Percentiles rank a stretch among this genome's conserved stretches.
Conservation (phyloP, 2,888 invertebrate genomes). For the Papilio elwesi region DNA sequence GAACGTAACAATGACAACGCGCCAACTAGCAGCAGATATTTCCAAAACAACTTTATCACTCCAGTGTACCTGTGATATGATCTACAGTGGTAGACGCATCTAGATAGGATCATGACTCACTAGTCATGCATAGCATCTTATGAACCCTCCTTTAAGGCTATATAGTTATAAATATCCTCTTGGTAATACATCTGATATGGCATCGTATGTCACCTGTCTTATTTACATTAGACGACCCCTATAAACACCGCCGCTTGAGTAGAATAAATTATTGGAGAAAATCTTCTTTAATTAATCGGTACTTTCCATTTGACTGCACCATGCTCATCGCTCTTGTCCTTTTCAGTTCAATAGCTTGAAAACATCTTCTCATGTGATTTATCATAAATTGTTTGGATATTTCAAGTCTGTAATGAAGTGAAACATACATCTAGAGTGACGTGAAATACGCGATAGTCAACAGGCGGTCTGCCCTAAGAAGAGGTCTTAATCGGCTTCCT, state of each 20-base stretch:
- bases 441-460: not conserved
- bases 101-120: no score
- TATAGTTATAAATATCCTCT: no score
- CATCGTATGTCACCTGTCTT: not conserved
- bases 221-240: not conserved
- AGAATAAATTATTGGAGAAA: slow-evolving; percentile 9
- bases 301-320: not conserved
- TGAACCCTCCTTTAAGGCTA: no score
- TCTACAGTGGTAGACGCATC: no score
- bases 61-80: no score
- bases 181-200: no score
- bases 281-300: slow-evolving; percentile 9
- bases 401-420: not conserved
- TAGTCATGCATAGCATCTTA: no score
- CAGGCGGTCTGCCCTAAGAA: no score
- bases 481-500: no score
- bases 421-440: not conserved
- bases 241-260: not conserved
- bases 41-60: no score
- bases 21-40: no score
- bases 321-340: not conserved
- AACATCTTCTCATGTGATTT: slow-evolving; percentile 9
- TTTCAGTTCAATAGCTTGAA: slow-evolving; percentile 17
- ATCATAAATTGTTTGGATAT: not conserved
- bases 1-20: no score